Evolutionary conservation across 2,113 vertebrate genomes (phyloP).

Genomic region (Rutilus rutilus): DNA sequence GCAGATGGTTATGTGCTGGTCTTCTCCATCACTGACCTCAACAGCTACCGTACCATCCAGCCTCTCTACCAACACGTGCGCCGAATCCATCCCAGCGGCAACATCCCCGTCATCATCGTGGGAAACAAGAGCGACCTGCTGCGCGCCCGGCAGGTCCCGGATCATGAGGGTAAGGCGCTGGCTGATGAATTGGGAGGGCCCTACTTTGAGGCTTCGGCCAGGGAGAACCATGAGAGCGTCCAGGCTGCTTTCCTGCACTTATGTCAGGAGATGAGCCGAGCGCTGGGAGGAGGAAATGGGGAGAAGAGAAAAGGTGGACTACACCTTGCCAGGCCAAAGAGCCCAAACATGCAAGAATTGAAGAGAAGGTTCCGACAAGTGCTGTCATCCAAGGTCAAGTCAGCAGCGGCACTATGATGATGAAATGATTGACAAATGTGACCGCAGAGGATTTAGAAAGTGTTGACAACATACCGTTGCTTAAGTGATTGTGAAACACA

Average conservation of each 20-base stretch:
- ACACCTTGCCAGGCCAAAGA: conserved; percentile 88
- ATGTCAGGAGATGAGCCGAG: conserved; percentile 87
- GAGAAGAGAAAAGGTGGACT: conserved; percentile 89
- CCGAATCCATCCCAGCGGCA: conserved; percentile 88
- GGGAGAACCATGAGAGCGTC: conserved; percentile 87
- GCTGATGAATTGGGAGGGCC: conserved; percentile 80
- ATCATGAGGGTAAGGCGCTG: conserved; percentile 83
- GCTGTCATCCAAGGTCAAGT: conserved; percentile 88
- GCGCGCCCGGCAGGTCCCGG: conserved; percentile 85
- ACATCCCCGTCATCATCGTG: conserved; percentile 87
- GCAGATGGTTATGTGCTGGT: conserved; percentile 91
- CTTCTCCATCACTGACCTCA: conserved; percentile 90
- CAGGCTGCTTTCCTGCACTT: conserved; percentile 86
- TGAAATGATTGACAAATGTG: background rate
- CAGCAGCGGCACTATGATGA: conserved; percentile 79
- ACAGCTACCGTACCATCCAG: conserved; percentile 85
- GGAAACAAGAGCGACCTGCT: conserved; percentile 93
- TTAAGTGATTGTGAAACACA: conserved; percentile 1
- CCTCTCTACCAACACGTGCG: conserved; percentile 89
- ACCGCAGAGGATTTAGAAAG: background rate
- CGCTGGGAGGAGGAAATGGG: conserved; percentile 80
- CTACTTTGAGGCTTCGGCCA: conserved; percentile 89
- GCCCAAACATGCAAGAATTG: conserved; percentile 93
- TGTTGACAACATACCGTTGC: background rate
- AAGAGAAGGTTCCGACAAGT: conserved; percentile 91